These are phyloP conservation scores for Sterna hirundo DNA, from an alignment of 2,113 vertebrate genomes.

Conservation along the genomic window DNA sequence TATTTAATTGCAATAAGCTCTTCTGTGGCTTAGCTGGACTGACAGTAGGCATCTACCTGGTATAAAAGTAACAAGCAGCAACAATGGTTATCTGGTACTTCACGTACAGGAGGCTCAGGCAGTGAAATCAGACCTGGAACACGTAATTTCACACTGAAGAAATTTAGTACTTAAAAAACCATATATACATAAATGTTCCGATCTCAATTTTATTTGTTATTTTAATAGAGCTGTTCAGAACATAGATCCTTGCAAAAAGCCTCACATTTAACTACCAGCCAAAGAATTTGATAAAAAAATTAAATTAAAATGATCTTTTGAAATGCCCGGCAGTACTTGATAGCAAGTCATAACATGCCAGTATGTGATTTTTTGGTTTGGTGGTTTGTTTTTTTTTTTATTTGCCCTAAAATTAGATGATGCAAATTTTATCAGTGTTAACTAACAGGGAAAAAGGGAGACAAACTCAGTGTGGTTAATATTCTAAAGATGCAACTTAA, in stretches of 20 bases:
- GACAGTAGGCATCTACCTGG: constrained; percentile 65
- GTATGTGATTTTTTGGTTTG: not conserved
- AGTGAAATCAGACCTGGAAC: not conserved
- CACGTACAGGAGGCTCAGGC: not conserved
- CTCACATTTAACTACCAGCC: not conserved
- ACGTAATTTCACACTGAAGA: not conserved
- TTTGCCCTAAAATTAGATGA: constrained; percentile 50
- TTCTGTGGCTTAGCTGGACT: constrained; percentile 77
- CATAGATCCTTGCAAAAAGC: not conserved
- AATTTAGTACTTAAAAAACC: not conserved
- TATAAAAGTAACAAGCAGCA: constrained; percentile 18
- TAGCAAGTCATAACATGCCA: not conserved
- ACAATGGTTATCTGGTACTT: not conserved
- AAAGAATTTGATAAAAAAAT: not conserved
- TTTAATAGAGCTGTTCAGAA: constrained; percentile 21
- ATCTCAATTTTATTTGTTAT: not conserved
- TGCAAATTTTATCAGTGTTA: constrained; percentile 57
- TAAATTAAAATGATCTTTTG: not conserved
- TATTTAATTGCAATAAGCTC: constrained; percentile 82
- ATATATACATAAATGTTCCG: not conserved
- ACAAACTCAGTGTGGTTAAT: constrained; percentile 48
- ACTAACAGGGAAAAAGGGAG: not conserved
- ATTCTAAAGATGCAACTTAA: constrained; percentile 63
- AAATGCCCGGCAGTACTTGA: not conserved
- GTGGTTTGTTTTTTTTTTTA: not conserved